Evolutionary conservation across 2,888 invertebrate species (phyloP).

Genomic region (Alcis repandata): DNA sequence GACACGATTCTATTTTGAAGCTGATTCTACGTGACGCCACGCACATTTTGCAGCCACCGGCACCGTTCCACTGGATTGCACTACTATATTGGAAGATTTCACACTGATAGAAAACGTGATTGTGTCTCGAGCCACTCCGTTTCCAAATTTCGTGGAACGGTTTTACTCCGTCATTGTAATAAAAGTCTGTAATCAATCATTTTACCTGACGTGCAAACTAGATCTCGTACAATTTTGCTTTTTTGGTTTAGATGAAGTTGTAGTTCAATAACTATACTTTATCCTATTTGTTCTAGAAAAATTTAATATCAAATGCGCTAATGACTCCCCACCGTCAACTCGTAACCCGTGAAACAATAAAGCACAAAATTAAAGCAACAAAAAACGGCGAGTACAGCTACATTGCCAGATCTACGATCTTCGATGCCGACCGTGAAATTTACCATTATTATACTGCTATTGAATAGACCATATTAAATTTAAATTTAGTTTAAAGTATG

Average conservation of each 20-base stretch:
- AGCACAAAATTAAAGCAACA: slow-evolving; percentile 36
- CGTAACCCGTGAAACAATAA: slow-evolving; percentile 40
- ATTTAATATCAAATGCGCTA: slow-evolving; percentile 18
- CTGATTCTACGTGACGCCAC: slow-evolving; percentile 77
- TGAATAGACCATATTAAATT: slow-evolving; percentile 56
- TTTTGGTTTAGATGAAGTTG: neutral
- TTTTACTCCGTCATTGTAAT: slow-evolving; percentile 56
- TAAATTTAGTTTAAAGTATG: slow-evolving; percentile 29
- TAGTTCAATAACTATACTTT: neutral
- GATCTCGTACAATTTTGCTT: slow-evolving; percentile 8
- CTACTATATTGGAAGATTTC: slow-evolving; percentile 73
- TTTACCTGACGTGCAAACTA: slow-evolving; percentile 23
- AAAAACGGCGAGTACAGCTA: slow-evolving; percentile 64
- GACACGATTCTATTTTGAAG: slow-evolving; percentile 69
- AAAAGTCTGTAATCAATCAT: slow-evolving; percentile 46
- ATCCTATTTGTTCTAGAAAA: neutral
- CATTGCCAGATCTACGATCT: slow-evolving; percentile 55
- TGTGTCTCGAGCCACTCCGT: slow-evolving; percentile 70
- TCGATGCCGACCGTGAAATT: slow-evolving; percentile 65
- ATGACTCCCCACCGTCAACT: slow-evolving; percentile 31
- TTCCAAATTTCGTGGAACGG: slow-evolving; percentile 67
- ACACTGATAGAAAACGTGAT: slow-evolving; percentile 79
- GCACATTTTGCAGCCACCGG: slow-evolving; percentile 70
- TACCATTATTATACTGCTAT: slow-evolving; percentile 61
- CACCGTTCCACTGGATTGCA: slow-evolving; percentile 72